Evolutionary conservation across 1,140 invertebrate species (phyloP).

Genomic region (Orussus abietinus): DNA sequence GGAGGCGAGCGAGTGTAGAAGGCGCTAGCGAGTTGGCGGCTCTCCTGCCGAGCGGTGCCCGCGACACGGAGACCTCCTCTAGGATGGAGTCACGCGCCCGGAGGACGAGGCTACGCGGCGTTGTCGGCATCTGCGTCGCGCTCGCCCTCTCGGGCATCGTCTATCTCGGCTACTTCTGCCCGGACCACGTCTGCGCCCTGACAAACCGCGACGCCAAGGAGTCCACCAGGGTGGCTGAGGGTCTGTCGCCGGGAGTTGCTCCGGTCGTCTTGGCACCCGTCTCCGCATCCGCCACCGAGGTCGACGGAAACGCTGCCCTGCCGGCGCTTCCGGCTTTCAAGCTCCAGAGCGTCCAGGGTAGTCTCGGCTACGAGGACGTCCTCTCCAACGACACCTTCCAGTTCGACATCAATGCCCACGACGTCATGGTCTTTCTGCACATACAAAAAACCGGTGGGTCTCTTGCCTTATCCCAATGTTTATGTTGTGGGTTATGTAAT

Average conservation of each 20-base stretch:
- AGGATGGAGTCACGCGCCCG: slow-evolving; percentile 45
- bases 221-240: slow-evolving; percentile 42
- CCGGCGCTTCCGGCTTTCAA: slow-evolving; percentile 47
- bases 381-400: slow-evolving; percentile 76
- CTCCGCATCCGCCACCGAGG: slow-evolving; percentile 39
- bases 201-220: slow-evolving; percentile 60
- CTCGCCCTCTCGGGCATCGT: slow-evolving; percentile 78
- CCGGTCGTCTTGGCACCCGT: slow-evolving; percentile 52
- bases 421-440: slow-evolving; percentile 97
- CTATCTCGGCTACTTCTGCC: slow-evolving; percentile 83
- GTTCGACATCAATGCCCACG: slow-evolving; percentile 85
- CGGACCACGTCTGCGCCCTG: slow-evolving; percentile 78
- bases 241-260: slow-evolving; percentile 34
- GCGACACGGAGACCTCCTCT: slow-evolving; percentile 26
- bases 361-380: slow-evolving; percentile 71
- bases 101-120: slow-evolving; percentile 61
- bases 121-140: slow-evolving; percentile 72
- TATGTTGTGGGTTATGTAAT: slow-evolving; percentile 1
- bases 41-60: slow-evolving; percentile 27
- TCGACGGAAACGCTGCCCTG: slow-evolving; percentile 39
- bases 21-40: slow-evolving; percentile 34
- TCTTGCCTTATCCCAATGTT: neutral
- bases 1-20: slow-evolving; percentile 29
- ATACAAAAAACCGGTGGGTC: slow-evolving; percentile 88
- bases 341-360: slow-evolving; percentile 48